These are phyloP conservation scores for Rhinogobius similis DNA, from an alignment of 2,113 vertebrate species.

Conservation along the genomic window DNA sequence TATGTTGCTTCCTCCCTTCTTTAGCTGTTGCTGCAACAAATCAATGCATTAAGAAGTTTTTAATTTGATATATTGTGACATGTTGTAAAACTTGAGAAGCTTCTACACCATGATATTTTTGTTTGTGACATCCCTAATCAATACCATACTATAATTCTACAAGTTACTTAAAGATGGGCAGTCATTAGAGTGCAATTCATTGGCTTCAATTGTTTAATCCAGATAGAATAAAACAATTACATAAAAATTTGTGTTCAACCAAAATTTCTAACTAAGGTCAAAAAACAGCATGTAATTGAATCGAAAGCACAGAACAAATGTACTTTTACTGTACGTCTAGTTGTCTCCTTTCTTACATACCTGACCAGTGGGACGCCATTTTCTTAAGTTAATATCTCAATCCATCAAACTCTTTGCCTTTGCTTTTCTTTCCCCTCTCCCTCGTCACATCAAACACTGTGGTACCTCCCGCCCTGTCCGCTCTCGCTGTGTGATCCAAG, in stretches of 20 bases:
- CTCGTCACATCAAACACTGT: constrained; percentile 19
- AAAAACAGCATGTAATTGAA: background rate
- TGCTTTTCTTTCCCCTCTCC: constrained; percentile 19
- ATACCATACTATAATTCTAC: too few species aligned
- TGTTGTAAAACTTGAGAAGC: too few species aligned
- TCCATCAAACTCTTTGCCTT: constrained; percentile 24
- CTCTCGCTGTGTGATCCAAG: constrained; percentile 46
- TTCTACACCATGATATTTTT: too few species aligned
- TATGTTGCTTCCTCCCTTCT: too few species aligned
- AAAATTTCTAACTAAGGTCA: background rate
- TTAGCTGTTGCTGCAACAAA: too few species aligned
- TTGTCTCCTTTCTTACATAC: constrained; percentile 18
- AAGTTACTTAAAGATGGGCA: too few species aligned
- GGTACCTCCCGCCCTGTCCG: constrained; percentile 8
- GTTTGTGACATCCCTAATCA: too few species aligned
- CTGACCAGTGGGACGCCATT: constrained; percentile 29
- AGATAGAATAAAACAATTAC: too few species aligned
- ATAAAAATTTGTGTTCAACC: background rate
- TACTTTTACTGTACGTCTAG: constrained; percentile 1
- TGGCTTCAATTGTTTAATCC: too few species aligned
- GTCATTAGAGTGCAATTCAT: too few species aligned
- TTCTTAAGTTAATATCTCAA: constrained; percentile 36
- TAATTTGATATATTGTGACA: too few species aligned
- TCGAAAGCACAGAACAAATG: background rate
- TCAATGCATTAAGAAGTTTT: too few species aligned